A percentile compares a stretch with the other conserved stretches of the same genome.
Evolutionary conservation across 2,888 invertebrate genomes (phyloP).

Genomic region (Tetropium fuscum): DNA sequence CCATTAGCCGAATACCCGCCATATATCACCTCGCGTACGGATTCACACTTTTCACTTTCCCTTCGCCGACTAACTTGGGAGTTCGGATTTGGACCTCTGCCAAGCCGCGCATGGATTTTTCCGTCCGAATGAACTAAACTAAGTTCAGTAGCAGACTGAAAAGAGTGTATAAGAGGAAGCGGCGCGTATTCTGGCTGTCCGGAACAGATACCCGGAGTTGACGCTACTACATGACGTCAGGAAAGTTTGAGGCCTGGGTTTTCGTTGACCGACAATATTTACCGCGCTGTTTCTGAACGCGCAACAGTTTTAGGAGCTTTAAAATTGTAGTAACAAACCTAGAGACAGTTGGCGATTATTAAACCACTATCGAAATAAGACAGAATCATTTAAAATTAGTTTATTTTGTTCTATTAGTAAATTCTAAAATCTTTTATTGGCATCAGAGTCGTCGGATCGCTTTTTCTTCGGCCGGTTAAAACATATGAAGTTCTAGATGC

Average conservation of each 20-base stretch:
- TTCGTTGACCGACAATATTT: slow-evolving; percentile 8
- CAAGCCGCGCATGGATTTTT: slow-evolving; percentile 16
- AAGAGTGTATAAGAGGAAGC: slow-evolving; percentile 7
- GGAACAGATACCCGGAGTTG: slow-evolving; percentile 28
- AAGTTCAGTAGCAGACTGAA: slow-evolving; percentile 20
- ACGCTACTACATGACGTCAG: slow-evolving; percentile 29
- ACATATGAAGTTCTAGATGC: too few species aligned
- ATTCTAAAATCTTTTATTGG: too few species aligned
- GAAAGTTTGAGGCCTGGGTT: slow-evolving; percentile 6
- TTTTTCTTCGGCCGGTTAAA: too few species aligned
- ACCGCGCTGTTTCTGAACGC: background rate
- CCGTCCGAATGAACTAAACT: slow-evolving; percentile 14
- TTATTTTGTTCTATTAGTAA: too few species aligned
- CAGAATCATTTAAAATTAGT: too few species aligned
- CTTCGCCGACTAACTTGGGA: background rate
- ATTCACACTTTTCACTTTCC: slow-evolving; percentile 6
- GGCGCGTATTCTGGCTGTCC: slow-evolving; percentile 13
- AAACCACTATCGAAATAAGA: too few species aligned
- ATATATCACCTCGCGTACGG: slow-evolving; percentile 1
- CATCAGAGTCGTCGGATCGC: too few species aligned
- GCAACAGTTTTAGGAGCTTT: background rate
- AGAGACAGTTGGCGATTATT: too few species aligned
- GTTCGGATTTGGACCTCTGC: slow-evolving; percentile 22
- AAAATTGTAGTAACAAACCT: too few species aligned
- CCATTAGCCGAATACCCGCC: background rate